Evolutionary conservation across 1,140 invertebrate species (phyloP).

Genomic region (Pomacea maculata): DNA sequence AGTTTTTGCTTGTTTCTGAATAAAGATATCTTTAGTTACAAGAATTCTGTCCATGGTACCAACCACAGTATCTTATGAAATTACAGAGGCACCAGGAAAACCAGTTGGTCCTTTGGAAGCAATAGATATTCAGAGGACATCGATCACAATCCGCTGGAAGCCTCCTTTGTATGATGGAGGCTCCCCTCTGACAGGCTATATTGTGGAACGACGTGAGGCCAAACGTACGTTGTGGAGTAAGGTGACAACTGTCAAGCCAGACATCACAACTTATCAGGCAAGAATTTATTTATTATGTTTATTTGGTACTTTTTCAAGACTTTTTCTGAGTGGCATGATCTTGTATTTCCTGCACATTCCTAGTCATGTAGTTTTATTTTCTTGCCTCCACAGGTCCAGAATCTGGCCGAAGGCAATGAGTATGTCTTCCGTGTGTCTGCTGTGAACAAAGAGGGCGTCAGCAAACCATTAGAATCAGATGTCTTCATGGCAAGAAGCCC

Average conservation of each 20-base stretch:
- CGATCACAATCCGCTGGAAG: conserved; percentile 87
- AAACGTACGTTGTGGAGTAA: conserved; percentile 79
- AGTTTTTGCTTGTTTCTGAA: not conserved
- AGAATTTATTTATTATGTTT: conserved; percentile 75
- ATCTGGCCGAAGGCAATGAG: conserved; percentile 90
- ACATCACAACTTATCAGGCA: conserved; percentile 76
- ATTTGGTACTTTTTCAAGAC: no score
- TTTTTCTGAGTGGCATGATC: conserved; percentile 57
- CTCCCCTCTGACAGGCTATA: conserved; percentile 87
- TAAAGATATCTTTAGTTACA: not conserved
- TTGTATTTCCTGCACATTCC: not conserved
- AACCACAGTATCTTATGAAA: no score
- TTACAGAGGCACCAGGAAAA: conserved; percentile 76
- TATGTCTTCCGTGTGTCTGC: conserved; percentile 86
- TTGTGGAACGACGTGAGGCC: conserved; percentile 92
- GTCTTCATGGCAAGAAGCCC: conserved; percentile 55
- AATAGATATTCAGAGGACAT: conserved; percentile 91
- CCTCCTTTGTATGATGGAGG: conserved; percentile 92
- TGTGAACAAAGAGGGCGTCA: conserved; percentile 54
- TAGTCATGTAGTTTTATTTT: conserved; percentile 38
- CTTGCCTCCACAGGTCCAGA: conserved; percentile 72
- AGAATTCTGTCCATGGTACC: not conserved
- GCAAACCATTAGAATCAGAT: conserved; percentile 53
- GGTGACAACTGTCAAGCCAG: conserved; percentile 82
- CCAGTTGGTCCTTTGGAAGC: conserved; percentile 94